phyloP scores from a whole-genome alignment of 2,113 vertebrate genomes.

The Addax nasomaculatus region DNA sequence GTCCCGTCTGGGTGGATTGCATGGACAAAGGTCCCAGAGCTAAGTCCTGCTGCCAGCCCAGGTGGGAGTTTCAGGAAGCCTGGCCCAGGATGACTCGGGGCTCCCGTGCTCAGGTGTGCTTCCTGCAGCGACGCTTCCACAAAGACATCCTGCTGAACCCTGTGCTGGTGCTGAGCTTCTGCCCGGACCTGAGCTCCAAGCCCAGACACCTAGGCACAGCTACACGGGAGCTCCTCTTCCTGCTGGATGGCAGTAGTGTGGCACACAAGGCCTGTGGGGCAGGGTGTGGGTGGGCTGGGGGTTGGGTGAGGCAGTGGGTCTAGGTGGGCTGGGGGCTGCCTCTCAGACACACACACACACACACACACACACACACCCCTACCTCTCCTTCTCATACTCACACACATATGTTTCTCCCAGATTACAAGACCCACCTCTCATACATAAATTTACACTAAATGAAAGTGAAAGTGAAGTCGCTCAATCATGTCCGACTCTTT shows the following conservation, averaged over 20 bases:
- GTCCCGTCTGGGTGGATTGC: background rate
- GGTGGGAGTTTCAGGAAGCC: background rate
- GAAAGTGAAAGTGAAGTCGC: no score
- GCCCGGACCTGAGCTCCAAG: conserved; percentile 81
- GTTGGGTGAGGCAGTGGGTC: background rate
- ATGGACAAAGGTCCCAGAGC: background rate
- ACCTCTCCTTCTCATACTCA: background rate
- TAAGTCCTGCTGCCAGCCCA: background rate
- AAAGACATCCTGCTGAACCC: conserved; percentile 95
- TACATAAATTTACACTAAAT: background rate
- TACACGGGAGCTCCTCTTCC: conserved; percentile 91
- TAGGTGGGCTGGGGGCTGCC: background rate
- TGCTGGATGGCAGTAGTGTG: conserved; percentile 82
- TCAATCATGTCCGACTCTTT: no score
- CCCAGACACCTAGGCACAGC: conserved; percentile 85
- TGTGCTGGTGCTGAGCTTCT: conserved; percentile 96
- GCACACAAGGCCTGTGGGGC: conserved; percentile 58
- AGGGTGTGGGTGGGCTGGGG: background rate
- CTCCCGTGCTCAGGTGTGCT: conserved; percentile 84
- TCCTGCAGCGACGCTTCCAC: conserved; percentile 93
- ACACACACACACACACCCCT: no score
- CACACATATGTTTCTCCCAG: fast-evolving
- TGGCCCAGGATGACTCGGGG: background rate
- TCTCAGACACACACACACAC: background rate
- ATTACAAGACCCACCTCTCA: background rate